phyloP scores from a whole-genome alignment of 2,888 invertebrate species.

The Pherbina coryleti region DNA sequence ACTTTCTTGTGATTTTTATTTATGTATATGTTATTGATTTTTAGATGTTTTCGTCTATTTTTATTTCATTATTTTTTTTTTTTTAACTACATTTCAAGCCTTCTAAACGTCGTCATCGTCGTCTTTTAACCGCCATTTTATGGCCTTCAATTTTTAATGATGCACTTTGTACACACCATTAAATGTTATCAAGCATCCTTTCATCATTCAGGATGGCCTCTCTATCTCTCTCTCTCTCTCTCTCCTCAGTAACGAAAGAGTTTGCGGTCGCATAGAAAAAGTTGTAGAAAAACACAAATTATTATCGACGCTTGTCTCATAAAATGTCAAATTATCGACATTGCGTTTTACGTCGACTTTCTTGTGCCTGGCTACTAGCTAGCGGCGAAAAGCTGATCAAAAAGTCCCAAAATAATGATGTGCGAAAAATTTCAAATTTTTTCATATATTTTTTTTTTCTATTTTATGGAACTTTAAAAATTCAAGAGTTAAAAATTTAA shows the following conservation, averaged over 20 bases:
- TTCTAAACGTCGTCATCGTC: background rate
- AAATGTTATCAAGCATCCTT: constrained; percentile 23
- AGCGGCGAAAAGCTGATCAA: background rate
- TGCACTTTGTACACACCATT: constrained; percentile 22
- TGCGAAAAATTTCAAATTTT: background rate
- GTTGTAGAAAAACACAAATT: background rate
- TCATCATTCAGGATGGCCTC: background rate
- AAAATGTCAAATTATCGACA: constrained; percentile 26
- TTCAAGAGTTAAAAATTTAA: too few species aligned
- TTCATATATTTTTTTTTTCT: background rate
- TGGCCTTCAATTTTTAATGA: constrained; percentile 25
- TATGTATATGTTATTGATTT: too few species aligned
- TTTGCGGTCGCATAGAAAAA: background rate
- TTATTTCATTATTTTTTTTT: background rate
- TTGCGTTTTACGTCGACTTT: background rate
- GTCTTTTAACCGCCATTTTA: background rate
- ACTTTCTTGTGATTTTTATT: too few species aligned
- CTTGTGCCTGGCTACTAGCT: background rate
- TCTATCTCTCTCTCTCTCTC: too few species aligned
- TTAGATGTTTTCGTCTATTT: background rate
- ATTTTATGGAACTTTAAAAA: background rate
- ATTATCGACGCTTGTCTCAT: constrained; percentile 10
- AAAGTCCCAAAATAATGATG: background rate
- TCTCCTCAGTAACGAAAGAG: background rate
- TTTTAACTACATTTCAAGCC: background rate